phyloP scores from a whole-genome alignment of 2,113 vertebrate genomes.

The Corythaixoides concolor region DNA sequence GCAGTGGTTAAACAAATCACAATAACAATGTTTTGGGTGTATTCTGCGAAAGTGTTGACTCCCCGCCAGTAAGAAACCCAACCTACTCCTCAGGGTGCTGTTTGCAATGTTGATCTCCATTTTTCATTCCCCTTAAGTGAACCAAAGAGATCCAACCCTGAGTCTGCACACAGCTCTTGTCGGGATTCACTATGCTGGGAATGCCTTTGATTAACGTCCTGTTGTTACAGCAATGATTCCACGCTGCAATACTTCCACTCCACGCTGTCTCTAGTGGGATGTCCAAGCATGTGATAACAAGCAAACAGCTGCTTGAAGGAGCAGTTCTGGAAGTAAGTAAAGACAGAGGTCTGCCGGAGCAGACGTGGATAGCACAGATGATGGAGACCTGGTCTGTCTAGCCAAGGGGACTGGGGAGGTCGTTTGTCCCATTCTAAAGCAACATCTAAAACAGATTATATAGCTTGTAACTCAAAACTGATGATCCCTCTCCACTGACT shows the following conservation, averaged over 20 bases:
- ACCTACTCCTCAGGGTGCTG: constrained; percentile 44
- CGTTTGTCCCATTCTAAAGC: neutral
- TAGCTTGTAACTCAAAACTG: neutral
- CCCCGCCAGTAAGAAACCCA: constrained; percentile 43
- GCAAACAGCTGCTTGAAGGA: neutral
- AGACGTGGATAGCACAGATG: rapidly evolving
- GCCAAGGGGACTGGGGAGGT: neutral
- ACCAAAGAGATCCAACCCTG: neutral
- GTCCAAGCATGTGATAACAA: neutral
- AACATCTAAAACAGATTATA: neutral
- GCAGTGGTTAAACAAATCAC: constrained; percentile 20
- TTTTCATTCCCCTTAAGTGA: neutral
- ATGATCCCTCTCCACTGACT: neutral
- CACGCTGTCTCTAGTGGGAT: neutral
- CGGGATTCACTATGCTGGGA: neutral
- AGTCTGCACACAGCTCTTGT: neutral
- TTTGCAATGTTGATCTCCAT: constrained; percentile 38
- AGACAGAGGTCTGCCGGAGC: neutral
- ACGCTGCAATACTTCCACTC: neutral
- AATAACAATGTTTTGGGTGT: constrained; percentile 30
- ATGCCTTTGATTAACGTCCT: neutral
- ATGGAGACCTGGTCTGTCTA: neutral
- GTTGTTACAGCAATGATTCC: neutral
- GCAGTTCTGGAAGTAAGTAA: neutral
- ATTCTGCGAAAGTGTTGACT: neutral